Conservation (phyloP, 2,888 invertebrate species). For the Zhuqinia jingwanae region DNA sequence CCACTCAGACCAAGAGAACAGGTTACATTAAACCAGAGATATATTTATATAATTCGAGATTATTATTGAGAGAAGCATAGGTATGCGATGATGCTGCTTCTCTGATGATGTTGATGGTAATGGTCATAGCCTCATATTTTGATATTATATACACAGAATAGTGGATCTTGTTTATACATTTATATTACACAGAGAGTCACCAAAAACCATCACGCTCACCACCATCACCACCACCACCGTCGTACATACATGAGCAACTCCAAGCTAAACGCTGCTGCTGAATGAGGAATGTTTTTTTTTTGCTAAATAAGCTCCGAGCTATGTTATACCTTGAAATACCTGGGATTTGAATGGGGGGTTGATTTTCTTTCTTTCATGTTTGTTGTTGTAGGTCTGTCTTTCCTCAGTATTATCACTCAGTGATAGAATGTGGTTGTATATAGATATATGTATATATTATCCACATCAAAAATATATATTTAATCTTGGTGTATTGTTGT, state of each 20-base stretch:
- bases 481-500: slow-evolving; percentile 12
- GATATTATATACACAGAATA: slow-evolving; percentile 1
- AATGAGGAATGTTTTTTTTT: slow-evolving; percentile 69
- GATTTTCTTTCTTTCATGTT: slow-evolving; percentile 61
- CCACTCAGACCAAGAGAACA: slow-evolving; percentile 31
- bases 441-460: not conserved
- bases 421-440: not conserved
- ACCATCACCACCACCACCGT: not conserved
- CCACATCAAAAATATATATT: not conserved
- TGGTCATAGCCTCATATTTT: slow-evolving; percentile 12
- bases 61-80: slow-evolving; percentile 45
- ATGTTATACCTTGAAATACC: slow-evolving; percentile 72
- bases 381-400: slow-evolving; percentile 70
- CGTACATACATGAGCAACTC: slow-evolving; percentile 28
- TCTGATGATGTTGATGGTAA: no score
- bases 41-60: slow-evolving; percentile 60
- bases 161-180: slow-evolving; percentile 11
- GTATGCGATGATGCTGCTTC: slow-evolving; percentile 52
- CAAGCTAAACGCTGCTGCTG: slow-evolving; percentile 7
- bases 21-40: slow-evolving; percentile 53
- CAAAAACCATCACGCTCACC: slow-evolving; percentile 4
- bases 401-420: slow-evolving; percentile 25
- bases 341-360: slow-evolving; percentile 69
- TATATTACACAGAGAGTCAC: not conserved
- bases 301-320: slow-evolving; percentile 63